A percentile compares a stretch with the other conserved stretches of the same genome.
Conservation (phyloP, 2,888 invertebrate species). For the Heteropelma amictum region DNA sequence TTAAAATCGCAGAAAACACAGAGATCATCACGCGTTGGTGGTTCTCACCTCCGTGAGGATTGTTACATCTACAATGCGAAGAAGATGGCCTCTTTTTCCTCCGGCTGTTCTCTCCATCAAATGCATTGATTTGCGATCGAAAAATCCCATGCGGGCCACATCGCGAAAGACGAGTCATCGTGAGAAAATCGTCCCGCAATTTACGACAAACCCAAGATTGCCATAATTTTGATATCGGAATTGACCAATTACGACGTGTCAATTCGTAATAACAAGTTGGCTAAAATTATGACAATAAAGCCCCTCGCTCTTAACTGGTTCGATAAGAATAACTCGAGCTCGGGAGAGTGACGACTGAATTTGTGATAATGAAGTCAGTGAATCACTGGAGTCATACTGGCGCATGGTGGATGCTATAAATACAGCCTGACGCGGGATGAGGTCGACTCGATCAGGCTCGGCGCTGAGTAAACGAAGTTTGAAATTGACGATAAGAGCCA, state of each 20-base stretch:
- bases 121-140: too few relatives aligned
- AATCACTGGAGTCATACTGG: slow-evolving; percentile 40
- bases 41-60: too few relatives aligned
- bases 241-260: background rate
- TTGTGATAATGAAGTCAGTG: slow-evolving; percentile 50
- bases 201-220: too few relatives aligned
- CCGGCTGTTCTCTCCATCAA: too few relatives aligned
- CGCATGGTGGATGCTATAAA: slow-evolving; percentile 32
- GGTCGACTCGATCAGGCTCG: slow-evolving; percentile 16
- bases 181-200: too few relatives aligned
- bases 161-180: too few relatives aligned
- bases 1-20: background rate
- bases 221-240: too few relatives aligned
- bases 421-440: slow-evolving; percentile 28
- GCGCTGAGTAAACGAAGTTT: slow-evolving; percentile 45
- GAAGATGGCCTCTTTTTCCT: too few relatives aligned
- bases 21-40: background rate
- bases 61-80: too few relatives aligned
- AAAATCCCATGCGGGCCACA: too few relatives aligned
- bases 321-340: slow-evolving; percentile 7
- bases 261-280: background rate
- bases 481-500: slow-evolving; percentile 55
- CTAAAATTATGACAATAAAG: background rate
- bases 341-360: slow-evolving; percentile 29
- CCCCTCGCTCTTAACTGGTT: background rate